Evolutionary conservation across 2,113 vertebrate genomes (phyloP).

Genomic region (Ellobius talpinus): DNA sequence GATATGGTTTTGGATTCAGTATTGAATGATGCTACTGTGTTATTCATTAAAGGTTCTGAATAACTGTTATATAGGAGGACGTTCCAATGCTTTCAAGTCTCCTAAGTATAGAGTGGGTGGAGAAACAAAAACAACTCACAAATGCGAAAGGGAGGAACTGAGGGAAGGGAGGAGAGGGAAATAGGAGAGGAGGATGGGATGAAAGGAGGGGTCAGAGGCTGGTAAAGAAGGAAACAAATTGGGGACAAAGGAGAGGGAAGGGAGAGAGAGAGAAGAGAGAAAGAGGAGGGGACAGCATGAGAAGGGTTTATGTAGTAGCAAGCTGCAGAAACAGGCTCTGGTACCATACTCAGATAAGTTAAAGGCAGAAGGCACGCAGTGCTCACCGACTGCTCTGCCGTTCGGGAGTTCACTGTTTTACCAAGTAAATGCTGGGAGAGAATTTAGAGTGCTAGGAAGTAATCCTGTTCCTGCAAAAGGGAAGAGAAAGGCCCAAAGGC

Average conservation of each 20-base stretch:
- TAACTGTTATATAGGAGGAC: not conserved
- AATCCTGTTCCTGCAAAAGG: not conserved
- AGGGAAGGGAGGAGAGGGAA: not conserved
- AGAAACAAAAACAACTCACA: not conserved
- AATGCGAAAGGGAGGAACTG: not conserved
- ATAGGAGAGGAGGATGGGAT: not conserved
- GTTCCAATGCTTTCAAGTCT: not conserved
- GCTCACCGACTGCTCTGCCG: not conserved
- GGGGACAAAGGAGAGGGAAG: too few species aligned
- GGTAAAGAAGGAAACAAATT: not conserved
- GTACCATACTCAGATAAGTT: not conserved
- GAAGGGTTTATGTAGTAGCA: not conserved
- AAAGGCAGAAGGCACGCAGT: not conserved
- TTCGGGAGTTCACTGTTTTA: not conserved
- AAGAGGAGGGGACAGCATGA: not conserved
- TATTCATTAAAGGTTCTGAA: not conserved
- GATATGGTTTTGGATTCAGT: not conserved
- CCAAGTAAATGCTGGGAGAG: not conserved
- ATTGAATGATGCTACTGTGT: not conserved
- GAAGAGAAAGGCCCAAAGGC: not conserved
- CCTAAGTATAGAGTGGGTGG: not conserved
- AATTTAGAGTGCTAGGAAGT: conserved; percentile 29
- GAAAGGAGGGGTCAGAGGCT: not conserved
- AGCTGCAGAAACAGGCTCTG: not conserved
- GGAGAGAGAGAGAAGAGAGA: too few species aligned